phyloP scores from a whole-genome alignment of 2,113 vertebrate genomes.

The Hystrix cristata region DNA sequence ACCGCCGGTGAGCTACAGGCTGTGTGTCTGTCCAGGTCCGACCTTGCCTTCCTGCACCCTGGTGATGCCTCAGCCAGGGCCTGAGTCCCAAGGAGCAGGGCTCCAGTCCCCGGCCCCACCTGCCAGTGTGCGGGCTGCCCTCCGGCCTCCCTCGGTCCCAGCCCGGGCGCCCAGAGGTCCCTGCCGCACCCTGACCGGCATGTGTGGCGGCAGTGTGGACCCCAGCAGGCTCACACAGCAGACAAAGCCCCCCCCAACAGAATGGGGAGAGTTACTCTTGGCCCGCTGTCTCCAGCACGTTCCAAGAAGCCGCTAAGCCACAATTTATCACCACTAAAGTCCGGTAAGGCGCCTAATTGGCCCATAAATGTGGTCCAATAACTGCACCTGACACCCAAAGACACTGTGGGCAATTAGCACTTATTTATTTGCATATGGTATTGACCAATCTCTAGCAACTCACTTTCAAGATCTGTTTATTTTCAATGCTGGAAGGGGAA shows the following conservation, averaged over 20 bases:
- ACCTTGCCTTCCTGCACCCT: fast-evolving
- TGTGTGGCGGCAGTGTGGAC: fast-evolving
- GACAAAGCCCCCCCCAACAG: not conserved
- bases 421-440: conserved; percentile 84
- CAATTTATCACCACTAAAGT: conserved; percentile 73
- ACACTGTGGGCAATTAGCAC: conserved; percentile 86
- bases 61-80: not conserved
- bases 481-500: conserved; percentile 22
- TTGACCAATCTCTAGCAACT: not conserved
- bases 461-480: conserved; percentile 38
- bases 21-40: not conserved
- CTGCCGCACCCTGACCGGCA: fast-evolving
- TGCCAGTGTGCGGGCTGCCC: too few relatives aligned
- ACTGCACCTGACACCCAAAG: conserved; percentile 40
- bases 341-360: conserved; percentile 88
- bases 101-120: not conserved
- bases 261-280: not conserved
- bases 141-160: fast-evolving
- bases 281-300: not conserved
- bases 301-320: conserved; percentile 38
- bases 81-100: not conserved
- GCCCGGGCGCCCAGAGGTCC: not conserved
- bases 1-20: fast-evolving
- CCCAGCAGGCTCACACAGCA: fast-evolving
- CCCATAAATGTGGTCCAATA: conserved; percentile 86